Evolutionary conservation across 2,113 vertebrate genomes (phyloP).

Genomic region (Neogobius melanostomus): DNA sequence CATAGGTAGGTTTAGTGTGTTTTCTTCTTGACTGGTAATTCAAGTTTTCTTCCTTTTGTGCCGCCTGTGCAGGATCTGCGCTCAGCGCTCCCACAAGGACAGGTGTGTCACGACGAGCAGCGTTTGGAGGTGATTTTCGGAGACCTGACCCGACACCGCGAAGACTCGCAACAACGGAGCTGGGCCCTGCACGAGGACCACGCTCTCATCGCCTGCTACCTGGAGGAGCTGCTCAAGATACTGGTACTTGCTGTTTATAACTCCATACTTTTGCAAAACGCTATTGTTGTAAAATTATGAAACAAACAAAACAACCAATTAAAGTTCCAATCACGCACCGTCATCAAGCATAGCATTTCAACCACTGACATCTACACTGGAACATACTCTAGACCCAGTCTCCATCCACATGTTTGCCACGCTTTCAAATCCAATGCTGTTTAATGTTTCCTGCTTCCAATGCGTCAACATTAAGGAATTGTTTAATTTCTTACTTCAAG

Average conservation of each 20-base stretch:
- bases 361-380: no score
- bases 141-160: constrained; percentile 88
- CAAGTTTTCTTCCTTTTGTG: not conserved
- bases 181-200: constrained; percentile 82
- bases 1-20: not conserved
- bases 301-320: no score
- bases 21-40: constrained; percentile 16
- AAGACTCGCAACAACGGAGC: constrained; percentile 96
- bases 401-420: no score
- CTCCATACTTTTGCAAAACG: not conserved
- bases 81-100: constrained; percentile 86
- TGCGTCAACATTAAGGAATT: no score
- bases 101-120: constrained; percentile 94
- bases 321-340: no score
- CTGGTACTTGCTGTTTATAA: constrained; percentile 77
- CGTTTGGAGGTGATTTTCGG: constrained; percentile 94
- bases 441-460: no score
- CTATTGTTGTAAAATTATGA: no score
- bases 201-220: constrained; percentile 77
- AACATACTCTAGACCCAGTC: no score
- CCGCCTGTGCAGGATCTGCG: constrained; percentile 79
- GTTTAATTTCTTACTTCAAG: no score
- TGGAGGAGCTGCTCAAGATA: constrained; percentile 86
- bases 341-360: no score
- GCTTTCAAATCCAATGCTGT: no score